Conservation (phyloP, 1,140 invertebrate species). For the Conus ventricosus region DNA sequence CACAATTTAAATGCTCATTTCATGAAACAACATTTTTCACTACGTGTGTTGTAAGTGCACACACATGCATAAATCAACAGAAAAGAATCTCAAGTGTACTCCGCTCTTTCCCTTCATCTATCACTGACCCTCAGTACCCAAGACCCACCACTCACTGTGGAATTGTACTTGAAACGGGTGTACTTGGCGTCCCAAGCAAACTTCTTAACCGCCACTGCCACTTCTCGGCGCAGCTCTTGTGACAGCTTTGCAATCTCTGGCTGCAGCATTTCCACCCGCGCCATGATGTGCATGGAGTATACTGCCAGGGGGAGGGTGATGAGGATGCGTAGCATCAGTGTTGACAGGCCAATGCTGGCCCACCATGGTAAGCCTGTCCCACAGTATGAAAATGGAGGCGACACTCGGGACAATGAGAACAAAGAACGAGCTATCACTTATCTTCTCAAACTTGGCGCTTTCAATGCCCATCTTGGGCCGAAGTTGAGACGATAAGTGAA, state of each 20-base stretch:
- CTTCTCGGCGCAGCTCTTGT: slow-evolving; percentile 83
- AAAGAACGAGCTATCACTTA: no score
- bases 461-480: no score
- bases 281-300: slow-evolving; percentile 82
- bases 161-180: slow-evolving; percentile 80
- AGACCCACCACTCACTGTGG: slow-evolving; percentile 76
- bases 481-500: no score
- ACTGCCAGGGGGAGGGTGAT: slow-evolving; percentile 86
- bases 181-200: slow-evolving; percentile 83
- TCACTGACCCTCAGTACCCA: no score
- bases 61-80: no score
- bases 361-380: slow-evolving; percentile 88
- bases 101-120: no score
- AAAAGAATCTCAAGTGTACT: no score
- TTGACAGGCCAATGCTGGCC: slow-evolving; percentile 84
- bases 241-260: slow-evolving; percentile 83
- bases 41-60: no score
- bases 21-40: no score
- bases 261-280: slow-evolving; percentile 84
- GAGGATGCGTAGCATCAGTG: slow-evolving; percentile 80
- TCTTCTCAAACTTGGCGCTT: no score
- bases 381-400: slow-evolving; percentile 64
- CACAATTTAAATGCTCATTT: no score
- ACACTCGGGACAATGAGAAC: no score
- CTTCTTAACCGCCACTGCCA: slow-evolving; percentile 80